These are phyloP conservation scores for Lasioglossum villosulum DNA, from an alignment of 2,888 invertebrate genomes.

Conservation along the genomic window DNA sequence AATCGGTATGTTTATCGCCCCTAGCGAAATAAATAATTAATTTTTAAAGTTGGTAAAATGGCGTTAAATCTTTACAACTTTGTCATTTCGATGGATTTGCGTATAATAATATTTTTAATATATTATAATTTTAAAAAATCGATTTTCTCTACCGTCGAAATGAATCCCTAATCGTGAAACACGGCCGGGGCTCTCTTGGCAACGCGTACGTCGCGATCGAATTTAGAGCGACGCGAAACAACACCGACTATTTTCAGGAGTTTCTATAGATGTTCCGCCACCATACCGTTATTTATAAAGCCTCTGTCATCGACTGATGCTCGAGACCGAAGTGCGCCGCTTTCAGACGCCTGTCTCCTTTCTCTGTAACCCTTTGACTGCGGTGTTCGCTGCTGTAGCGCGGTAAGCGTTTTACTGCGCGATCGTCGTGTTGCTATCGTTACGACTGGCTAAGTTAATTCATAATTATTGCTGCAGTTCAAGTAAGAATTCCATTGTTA, in stretches of 20 bases:
- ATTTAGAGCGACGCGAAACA: slow-evolving; percentile 33
- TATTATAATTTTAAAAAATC: neutral
- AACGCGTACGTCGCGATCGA: slow-evolving; percentile 7
- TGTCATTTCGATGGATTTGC: neutral
- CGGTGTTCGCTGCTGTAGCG: neutral
- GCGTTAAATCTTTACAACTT: neutral
- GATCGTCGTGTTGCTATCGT: neutral
- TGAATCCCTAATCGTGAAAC: neutral
- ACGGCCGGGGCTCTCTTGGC: slow-evolving; percentile 21
- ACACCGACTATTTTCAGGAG: slow-evolving; percentile 34
- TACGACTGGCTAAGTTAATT: neutral
- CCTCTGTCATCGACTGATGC: slow-evolving; percentile 7
- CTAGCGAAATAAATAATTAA: neutral
- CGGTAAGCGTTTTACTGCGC: neutral
- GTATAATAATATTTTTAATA: neutral
- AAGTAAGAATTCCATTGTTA: neutral
- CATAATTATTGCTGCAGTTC: neutral
- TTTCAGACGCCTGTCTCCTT: neutral
- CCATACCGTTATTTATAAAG: slow-evolving; percentile 33
- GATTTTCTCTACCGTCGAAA: neutral
- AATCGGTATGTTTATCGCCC: too few relatives aligned
- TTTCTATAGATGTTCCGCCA: slow-evolving; percentile 22
- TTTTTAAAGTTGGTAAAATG: neutral
- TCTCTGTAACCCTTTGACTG: neutral
- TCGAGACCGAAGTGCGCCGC: neutral